phyloP scores from a whole-genome alignment of 2,113 vertebrate genomes.

The Megaleporinus macrocephalus region DNA sequence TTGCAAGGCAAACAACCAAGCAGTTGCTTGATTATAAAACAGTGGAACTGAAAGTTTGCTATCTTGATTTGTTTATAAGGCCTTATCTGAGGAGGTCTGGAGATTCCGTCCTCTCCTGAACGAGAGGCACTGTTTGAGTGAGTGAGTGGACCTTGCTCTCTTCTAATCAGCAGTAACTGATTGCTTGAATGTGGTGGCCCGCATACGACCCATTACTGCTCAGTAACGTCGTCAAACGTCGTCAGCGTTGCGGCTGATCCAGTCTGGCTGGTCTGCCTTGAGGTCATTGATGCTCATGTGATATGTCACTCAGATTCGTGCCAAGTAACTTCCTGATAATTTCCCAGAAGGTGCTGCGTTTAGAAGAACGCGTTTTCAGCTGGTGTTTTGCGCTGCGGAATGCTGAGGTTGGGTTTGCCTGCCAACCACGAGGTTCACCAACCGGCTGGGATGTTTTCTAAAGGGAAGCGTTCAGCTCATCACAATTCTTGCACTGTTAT shows the following conservation, averaged over 20 bases:
- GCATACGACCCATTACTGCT: not conserved
- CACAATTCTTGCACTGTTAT: no score
- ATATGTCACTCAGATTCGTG: not conserved
- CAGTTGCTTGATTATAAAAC: not conserved
- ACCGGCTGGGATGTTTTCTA: not conserved
- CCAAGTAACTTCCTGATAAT: conserved; percentile 9
- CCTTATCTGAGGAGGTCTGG: not conserved
- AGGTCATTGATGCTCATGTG: not conserved
- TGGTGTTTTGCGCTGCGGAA: not conserved
- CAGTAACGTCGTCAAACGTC: not conserved
- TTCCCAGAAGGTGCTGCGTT: conserved; percentile 13
- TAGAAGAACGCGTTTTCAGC: not conserved
- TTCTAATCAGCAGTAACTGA: not conserved
- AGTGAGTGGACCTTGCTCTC: not conserved
- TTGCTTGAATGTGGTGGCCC: not conserved
- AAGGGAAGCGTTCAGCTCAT: not conserved
- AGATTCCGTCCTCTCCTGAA: not conserved
- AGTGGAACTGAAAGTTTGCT: not conserved
- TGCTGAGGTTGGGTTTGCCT: not conserved
- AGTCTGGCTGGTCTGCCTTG: not conserved
- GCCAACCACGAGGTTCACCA: not conserved
- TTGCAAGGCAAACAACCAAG: not conserved
- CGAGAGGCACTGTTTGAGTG: not conserved
- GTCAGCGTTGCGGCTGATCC: not conserved
- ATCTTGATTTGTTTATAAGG: not conserved